phyloP scores from a whole-genome alignment of 2,797 vertebrate species.

The Esox masquinongy region DNA sequence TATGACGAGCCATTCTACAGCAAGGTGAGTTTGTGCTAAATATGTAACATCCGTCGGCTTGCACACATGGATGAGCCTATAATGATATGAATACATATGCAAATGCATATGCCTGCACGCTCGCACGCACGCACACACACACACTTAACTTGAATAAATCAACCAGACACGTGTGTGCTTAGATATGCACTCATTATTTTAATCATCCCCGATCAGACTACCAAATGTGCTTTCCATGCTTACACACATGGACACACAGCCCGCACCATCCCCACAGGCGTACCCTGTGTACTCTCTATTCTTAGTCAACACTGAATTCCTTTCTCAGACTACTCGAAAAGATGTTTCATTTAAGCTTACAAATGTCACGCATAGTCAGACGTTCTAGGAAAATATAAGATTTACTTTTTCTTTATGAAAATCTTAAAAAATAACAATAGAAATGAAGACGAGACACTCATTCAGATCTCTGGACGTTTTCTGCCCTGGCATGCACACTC shows the following conservation, averaged over 20 bases:
- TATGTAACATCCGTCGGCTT: constrained; percentile 13
- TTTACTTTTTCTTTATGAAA: constrained; percentile 45
- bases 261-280: background rate
- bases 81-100: constrained; percentile 17
- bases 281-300: constrained; percentile 47
- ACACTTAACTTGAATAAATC: background rate
- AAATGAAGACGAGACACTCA: constrained; percentile 6
- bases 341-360: constrained; percentile 64
- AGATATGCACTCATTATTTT: background rate
- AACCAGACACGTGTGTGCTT: background rate
- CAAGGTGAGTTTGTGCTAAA: background rate
- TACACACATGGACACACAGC: background rate
- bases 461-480: constrained; percentile 40
- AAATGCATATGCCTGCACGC: background rate
- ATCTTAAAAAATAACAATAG: background rate
- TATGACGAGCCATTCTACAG: background rate
- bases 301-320: constrained; percentile 52
- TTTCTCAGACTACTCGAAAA: constrained; percentile 67
- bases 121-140: background rate
- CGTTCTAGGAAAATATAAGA: constrained; percentile 56
- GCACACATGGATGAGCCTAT: constrained; percentile 46
- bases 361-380: constrained; percentile 74
- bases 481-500: background rate
- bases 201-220: background rate
- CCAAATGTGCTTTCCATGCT: background rate